These are phyloP conservation scores for Naso thynnoides DNA, from an alignment of 2,797 vertebrate genomes.

Conservation along the genomic window DNA sequence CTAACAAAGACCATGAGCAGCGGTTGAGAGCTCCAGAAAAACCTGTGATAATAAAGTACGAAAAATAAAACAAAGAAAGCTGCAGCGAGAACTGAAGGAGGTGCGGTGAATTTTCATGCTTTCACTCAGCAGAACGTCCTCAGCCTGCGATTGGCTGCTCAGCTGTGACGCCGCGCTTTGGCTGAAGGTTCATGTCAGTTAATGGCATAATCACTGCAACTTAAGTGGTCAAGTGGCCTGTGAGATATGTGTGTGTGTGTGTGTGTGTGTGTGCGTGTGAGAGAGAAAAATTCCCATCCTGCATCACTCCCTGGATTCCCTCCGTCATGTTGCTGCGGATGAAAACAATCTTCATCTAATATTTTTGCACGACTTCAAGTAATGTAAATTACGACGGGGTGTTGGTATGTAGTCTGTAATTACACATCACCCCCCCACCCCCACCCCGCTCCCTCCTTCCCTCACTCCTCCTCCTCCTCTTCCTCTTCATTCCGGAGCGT, in stretches of 20 bases:
- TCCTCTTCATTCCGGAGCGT: slow-evolving; percentile 24
- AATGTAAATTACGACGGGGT: slow-evolving; percentile 72
- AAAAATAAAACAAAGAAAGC: background rate
- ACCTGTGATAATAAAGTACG: too few species aligned
- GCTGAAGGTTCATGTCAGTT: slow-evolving; percentile 60
- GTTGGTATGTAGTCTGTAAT: slow-evolving; percentile 81
- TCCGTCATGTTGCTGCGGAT: slow-evolving; percentile 48
- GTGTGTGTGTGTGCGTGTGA: slow-evolving; percentile 26
- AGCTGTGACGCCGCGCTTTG: slow-evolving; percentile 38
- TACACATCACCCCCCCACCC: slow-evolving; percentile 58
- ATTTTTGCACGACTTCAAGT: slow-evolving; percentile 71
- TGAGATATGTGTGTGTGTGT: slow-evolving; percentile 30
- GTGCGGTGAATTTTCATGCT: background rate
- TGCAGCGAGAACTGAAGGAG: background rate
- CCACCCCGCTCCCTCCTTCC: background rate
- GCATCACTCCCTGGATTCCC: slow-evolving; percentile 40
- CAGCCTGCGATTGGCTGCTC: slow-evolving; percentile 38
- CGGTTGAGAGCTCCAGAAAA: background rate
- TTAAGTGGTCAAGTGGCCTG: slow-evolving; percentile 69
- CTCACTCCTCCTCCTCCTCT: background rate
- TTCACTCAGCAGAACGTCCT: background rate
- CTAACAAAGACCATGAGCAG: background rate
- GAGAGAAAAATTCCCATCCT: slow-evolving; percentile 17
- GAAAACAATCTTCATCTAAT: slow-evolving; percentile 72
- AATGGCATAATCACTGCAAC: slow-evolving; percentile 59